Evolutionary conservation across 2,113 vertebrate species (phyloP).

Genomic region (Ochotona curzoniae): DNA sequence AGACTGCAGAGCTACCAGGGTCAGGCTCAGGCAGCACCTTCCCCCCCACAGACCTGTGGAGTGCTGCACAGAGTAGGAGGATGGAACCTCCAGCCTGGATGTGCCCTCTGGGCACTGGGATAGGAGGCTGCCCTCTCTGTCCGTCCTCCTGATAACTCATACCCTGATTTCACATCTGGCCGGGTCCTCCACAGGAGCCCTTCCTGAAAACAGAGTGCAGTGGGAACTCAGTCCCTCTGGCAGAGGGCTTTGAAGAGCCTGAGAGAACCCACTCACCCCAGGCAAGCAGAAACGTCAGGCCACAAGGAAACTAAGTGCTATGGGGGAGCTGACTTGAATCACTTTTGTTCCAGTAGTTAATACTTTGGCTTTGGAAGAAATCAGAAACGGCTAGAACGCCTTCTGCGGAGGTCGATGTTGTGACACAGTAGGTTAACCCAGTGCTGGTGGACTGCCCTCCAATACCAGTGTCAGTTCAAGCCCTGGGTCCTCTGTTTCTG

Average conservation of each 20-base stretch:
- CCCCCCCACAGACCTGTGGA: background rate
- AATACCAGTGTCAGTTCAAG: too few species aligned
- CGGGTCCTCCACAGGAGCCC: background rate
- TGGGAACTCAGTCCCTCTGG: accelerated
- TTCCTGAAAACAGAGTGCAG: background rate
- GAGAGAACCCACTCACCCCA: background rate
- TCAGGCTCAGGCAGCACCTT: too few species aligned
- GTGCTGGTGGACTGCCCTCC: too few species aligned
- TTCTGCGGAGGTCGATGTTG: background rate
- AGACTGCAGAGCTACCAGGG: too few species aligned
- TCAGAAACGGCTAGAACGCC: background rate
- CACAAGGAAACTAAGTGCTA: background rate
- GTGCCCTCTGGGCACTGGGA: accelerated
- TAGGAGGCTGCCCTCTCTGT: background rate
- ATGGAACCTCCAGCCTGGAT: too few species aligned
- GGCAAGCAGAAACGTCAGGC: background rate
- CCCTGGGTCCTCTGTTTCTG: too few species aligned
- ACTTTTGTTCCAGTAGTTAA: conserved; percentile 16
- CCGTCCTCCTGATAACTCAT: background rate
- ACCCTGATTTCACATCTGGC: background rate
- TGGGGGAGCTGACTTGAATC: conserved; percentile 32
- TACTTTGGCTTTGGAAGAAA: background rate
- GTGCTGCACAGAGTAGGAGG: too few species aligned
- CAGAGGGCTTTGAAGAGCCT: background rate
- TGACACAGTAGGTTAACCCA: too few species aligned